Evolutionary conservation across 2,888 invertebrate genomes (phyloP).

Genomic region (Hoplodrina blanda): DNA sequence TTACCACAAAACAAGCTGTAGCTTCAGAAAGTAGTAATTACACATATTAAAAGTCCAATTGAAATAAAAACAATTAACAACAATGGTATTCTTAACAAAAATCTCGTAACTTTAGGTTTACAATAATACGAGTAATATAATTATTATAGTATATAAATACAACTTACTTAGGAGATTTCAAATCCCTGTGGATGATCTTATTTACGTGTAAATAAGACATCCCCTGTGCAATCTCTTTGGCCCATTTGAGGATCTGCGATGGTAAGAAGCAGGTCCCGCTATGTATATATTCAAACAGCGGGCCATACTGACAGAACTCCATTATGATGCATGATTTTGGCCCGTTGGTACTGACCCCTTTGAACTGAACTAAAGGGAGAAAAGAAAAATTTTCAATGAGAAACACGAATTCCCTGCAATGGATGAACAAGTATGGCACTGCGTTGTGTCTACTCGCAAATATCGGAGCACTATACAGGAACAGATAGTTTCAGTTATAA

Average conservation of each 20-base stretch:
- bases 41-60: too few species aligned
- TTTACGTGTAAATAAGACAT: conserved; percentile 99
- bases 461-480: too few species aligned
- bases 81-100: conserved; percentile 1
- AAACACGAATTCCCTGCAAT: neutral
- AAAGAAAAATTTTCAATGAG: neutral
- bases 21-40: neutral
- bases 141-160: conserved; percentile 2
- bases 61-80: neutral
- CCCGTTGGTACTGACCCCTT: conserved; percentile 97
- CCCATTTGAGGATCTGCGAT: conserved; percentile 97
- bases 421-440: neutral
- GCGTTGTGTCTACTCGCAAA: too few species aligned
- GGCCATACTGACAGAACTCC: conserved; percentile 99
- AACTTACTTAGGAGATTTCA: conserved; percentile 99
- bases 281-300: conserved; percentile 97
- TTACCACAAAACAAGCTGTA: neutral
- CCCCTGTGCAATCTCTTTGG: conserved; percentile 98
- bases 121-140: neutral
- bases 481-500: too few species aligned
- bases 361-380: conserved; percentile 89
- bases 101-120: neutral
- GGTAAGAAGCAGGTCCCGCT: conserved; percentile 96
- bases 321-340: conserved; percentile 98
- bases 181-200: conserved; percentile 99